Evolutionary conservation across 2,888 invertebrate genomes (phyloP), one percentile per base, ranked within the genome.

Genomic region (Branchinecta sandiegonensis): DNA sequence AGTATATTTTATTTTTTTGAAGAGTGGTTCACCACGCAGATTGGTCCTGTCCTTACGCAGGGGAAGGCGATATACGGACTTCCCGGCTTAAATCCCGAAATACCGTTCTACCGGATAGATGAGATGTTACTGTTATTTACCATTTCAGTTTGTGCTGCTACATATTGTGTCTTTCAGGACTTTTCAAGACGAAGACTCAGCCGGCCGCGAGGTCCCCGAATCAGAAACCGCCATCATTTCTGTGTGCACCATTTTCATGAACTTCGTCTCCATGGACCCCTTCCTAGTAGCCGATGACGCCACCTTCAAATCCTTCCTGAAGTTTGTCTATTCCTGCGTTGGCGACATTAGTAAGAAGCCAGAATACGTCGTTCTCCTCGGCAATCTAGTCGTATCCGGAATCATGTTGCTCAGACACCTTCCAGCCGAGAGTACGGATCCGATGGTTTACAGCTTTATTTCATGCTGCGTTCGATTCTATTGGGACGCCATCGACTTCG

Each of bases 401-500:
- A 79, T 94, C 37, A 79, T 94, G 14, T 78, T 93, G 50, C 80
- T 93, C 1, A 91, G 92, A 75, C 90, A 91, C 75, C 88, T 88
- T 75, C 85, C 88, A 2, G 87, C 84, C 73, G 86, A 86, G 76
- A 85, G 90, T 0, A 47, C 70, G n/a, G 73, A 74, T 65, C 71
- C 71, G 0, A 72, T 71, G 17, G 70, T 13, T 63, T 14, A 73
- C 73, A 69, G 73, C 73, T 56, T 72, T 72, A 66, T 73, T 73
- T 69, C 68, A 71, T 14, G 71, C 71, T 90, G 91, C 14, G 91
- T 94, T 71, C 82, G 92, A 72, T 94, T 93, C 77, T 80, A 94
- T 4, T 94, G 93, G 93, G 91, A 94, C 79, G 93, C 93, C 0
- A 92, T 90, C 77, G 89, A 85, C 75, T 85, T 92, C 70, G 93